Percentiles rank a stretch among this genome's conserved stretches.
phyloP scores from a whole-genome alignment of 2,797 vertebrate species.

The Heteromormyrus szaboi region DNA sequence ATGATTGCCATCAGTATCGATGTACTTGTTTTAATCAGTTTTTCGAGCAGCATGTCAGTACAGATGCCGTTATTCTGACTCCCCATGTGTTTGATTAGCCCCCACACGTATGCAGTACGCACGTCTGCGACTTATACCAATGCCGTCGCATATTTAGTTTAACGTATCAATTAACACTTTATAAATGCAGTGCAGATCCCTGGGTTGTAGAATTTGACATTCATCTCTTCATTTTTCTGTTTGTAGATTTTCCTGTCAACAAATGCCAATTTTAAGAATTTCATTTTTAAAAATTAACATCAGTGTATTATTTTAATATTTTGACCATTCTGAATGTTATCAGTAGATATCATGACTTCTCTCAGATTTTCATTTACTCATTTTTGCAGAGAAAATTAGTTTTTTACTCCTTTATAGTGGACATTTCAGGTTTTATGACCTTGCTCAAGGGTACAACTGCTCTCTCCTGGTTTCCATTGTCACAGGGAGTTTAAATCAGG shows the following conservation, averaged over 20 bases:
- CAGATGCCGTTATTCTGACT: background rate
- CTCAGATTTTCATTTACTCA: background rate
- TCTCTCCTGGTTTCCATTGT: background rate
- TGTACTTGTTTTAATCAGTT: background rate
- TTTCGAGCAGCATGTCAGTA: background rate
- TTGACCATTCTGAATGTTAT: background rate
- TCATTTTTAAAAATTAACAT: background rate
- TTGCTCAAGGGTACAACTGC: background rate
- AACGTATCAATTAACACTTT: background rate
- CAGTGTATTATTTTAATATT: background rate
- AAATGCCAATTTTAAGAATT: background rate
- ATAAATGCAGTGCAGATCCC: background rate
- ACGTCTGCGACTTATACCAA: background rate
- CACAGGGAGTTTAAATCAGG: background rate
- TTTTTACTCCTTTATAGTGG: background rate
- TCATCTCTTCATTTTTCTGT: background rate
- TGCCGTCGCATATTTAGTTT: background rate
- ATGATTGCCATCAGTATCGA: background rate
- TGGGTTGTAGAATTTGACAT: background rate
- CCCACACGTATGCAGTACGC: background rate
- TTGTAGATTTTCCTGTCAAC: background rate
- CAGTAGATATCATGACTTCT: background rate
- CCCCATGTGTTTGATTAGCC: background rate
- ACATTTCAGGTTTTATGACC: background rate
- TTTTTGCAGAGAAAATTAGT: background rate